Percentiles rank a stretch among this genome's conserved stretches.
Evolutionary conservation across 2,797 vertebrate species (phyloP).

Genomic region (Macropodus opercularis): DNA sequence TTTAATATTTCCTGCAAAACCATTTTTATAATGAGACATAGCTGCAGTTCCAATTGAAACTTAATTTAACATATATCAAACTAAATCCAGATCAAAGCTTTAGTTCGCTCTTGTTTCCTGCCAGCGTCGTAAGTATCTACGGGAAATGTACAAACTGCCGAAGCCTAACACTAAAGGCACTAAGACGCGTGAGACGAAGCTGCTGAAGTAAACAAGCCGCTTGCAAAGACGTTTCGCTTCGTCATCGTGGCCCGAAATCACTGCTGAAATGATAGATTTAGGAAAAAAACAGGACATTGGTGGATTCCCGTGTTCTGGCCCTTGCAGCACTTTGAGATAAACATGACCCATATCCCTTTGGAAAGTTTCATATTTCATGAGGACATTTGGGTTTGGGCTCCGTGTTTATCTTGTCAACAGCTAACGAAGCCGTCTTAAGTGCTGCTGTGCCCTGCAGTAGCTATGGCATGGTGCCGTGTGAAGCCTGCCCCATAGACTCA

Average conservation of each 20-base stretch:
- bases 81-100: neutral
- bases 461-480: slow-evolving; percentile 22
- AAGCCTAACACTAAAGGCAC: neutral
- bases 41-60: neutral
- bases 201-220: slow-evolving; percentile 29
- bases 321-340: slow-evolving; percentile 43
- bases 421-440: slow-evolving; percentile 56
- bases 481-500: slow-evolving; percentile 24
- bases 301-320: slow-evolving; percentile 31
- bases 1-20: no score
- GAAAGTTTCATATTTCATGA: slow-evolving; percentile 68
- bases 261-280: slow-evolving; percentile 5
- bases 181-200: slow-evolving; percentile 4
- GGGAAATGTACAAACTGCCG: slow-evolving; percentile 21
- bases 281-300: slow-evolving; percentile 33
- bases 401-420: slow-evolving; percentile 62
- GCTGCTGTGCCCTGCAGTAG: slow-evolving; percentile 32
- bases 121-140: neutral
- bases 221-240: slow-evolving; percentile 31
- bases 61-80: neutral
- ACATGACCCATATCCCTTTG: slow-evolving; percentile 28
- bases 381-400: slow-evolving; percentile 42
- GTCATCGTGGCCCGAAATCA: slow-evolving; percentile 23
- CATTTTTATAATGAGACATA: neutral
- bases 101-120: neutral